phyloP scores from a whole-genome alignment of 2,888 invertebrate genomes.

The Trichopoda pennipes region DNA sequence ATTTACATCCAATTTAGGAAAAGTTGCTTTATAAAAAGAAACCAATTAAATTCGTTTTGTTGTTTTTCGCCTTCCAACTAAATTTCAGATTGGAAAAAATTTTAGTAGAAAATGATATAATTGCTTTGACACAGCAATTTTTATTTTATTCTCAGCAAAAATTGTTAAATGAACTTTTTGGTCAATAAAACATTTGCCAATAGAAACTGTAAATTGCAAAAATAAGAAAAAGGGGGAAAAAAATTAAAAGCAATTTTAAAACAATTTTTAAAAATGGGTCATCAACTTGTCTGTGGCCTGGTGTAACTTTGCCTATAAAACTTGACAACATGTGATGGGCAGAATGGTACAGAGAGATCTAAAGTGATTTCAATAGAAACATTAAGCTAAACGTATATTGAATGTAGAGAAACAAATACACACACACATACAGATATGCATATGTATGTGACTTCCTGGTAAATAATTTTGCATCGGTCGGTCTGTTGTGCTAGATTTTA shows the following conservation, averaged over 20 bases:
- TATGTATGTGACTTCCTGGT: neutral
- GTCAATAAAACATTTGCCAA: conserved; percentile 29
- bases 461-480: conserved; percentile 29
- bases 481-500: conserved; percentile 36
- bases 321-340: conserved; percentile 45
- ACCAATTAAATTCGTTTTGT: conserved; percentile 14
- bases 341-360: conserved; percentile 11
- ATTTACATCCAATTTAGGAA: neutral
- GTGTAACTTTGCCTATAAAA: conserved; percentile 27
- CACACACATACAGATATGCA: neutral
- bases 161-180: conserved; percentile 13
- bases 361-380: conserved; percentile 45
- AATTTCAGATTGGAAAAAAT: neutral
- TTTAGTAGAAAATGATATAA: conserved; percentile 45
- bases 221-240: neutral
- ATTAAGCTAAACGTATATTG: conserved; percentile 10
- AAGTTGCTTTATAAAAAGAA: neutral
- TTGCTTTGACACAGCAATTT: conserved; percentile 34
- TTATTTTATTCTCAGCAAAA: conserved; percentile 29
- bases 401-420: neutral
- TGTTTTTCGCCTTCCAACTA: neutral
- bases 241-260: conserved; percentile 22
- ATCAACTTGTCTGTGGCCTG: conserved; percentile 45
- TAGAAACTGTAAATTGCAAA: conserved; percentile 25
- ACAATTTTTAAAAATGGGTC: conserved; percentile 45